These are phyloP conservation scores for Oligia strigilis DNA, from an alignment of 2,888 invertebrate genomes.

Conservation along the genomic window DNA sequence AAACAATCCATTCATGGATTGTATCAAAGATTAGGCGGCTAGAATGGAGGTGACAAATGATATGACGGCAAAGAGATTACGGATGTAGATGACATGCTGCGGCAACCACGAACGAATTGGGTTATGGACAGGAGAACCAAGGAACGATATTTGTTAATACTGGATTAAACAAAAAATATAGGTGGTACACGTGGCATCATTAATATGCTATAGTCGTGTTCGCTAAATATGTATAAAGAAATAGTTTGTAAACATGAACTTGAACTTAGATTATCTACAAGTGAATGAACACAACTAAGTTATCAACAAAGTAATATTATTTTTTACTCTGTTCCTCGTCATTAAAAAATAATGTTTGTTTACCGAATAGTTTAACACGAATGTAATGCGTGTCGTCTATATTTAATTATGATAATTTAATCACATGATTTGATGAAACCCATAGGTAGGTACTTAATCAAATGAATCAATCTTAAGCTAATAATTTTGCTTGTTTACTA, in stretches of 20 bases:
- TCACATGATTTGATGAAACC: not conserved
- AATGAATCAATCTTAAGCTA: not conserved
- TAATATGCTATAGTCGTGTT: not conserved
- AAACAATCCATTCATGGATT: not conserved
- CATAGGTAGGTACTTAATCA: not conserved
- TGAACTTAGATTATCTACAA: not conserved
- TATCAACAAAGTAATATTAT: slow-evolving; percentile 2
- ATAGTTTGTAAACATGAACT: not conserved
- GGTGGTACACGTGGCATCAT: not conserved
- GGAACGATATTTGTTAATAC: not conserved
- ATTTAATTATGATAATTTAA: slow-evolving; percentile 7
- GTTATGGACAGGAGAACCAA: not conserved
- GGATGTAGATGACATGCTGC: too few species aligned
- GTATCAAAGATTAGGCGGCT: not conserved
- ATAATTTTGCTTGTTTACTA: not conserved
- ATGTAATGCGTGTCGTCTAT: not conserved
- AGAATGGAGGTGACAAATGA: not conserved
- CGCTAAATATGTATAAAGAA: not conserved
- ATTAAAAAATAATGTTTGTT: not conserved
- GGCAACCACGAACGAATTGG: not conserved
- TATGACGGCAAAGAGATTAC: not conserved
- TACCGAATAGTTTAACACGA: not conserved
- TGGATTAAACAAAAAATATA: not conserved
- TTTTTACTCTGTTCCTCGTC: not conserved
- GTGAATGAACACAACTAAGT: not conserved